phyloP scores from a whole-genome alignment of 1,140 invertebrate species.

The Drosophila varians region DNA sequence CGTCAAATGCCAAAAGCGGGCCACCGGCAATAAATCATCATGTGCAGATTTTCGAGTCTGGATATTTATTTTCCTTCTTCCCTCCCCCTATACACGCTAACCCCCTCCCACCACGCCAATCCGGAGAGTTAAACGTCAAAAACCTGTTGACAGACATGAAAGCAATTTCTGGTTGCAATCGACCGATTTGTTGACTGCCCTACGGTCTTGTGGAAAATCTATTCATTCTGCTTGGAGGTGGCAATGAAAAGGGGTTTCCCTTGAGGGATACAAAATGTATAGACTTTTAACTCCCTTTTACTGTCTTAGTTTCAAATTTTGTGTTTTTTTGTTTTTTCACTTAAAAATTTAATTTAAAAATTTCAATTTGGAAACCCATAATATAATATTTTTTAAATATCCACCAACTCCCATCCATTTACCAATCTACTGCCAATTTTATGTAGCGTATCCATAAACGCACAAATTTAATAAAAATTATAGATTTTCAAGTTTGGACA shows the following conservation, averaged over 20 bases:
- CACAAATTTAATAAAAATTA: constrained; percentile 72
- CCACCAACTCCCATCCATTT: not conserved
- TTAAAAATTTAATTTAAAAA: too few relatives aligned
- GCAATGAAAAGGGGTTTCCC: not conserved
- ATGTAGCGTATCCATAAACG: constrained; percentile 51
- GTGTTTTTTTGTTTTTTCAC: too few relatives aligned
- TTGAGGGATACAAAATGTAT: too few relatives aligned
- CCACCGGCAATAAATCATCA: constrained; percentile 75
- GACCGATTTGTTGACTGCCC: constrained; percentile 25
- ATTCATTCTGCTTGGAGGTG: not conserved
- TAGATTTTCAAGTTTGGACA: constrained; percentile 47
- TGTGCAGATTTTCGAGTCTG: constrained; percentile 42
- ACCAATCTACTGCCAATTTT: constrained; percentile 25
- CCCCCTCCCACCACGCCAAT: too few relatives aligned
- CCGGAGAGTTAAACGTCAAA: constrained; percentile 27
- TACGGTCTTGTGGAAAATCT: not conserved
- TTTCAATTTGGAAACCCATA: too few relatives aligned
- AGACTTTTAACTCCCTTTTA: too few relatives aligned
- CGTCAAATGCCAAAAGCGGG: constrained; percentile 75
- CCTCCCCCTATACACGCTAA: not conserved
- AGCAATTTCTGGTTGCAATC: constrained; percentile 46
- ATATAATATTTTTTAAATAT: too few relatives aligned
- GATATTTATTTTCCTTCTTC: constrained; percentile 24
- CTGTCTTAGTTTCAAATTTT: too few relatives aligned
- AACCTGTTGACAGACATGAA: constrained; percentile 59